Percentiles rank a stretch among this genome's conserved stretches.
phyloP scores from a whole-genome alignment of 2,113 vertebrate genomes.

The Nannospalax galili region DNA sequence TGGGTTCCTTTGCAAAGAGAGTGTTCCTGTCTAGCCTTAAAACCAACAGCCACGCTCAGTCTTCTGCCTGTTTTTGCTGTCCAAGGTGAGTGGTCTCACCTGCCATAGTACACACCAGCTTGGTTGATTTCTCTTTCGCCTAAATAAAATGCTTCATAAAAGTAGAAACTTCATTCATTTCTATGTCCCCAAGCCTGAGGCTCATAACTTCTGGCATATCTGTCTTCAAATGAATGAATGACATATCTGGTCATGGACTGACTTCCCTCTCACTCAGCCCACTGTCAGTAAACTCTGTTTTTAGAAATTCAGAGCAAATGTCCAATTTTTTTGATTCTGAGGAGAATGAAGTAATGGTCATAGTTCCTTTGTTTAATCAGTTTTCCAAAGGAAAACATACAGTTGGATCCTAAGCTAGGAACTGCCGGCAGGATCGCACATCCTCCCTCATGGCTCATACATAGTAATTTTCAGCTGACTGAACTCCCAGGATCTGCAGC shows the following conservation, averaged over 20 bases:
- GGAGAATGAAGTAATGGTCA: accelerated
- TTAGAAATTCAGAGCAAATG: neutral
- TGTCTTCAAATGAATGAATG: neutral
- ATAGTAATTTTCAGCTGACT: neutral
- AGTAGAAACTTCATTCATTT: neutral
- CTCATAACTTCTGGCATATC: no score
- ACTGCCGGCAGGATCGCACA: neutral
- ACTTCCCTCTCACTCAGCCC: neutral
- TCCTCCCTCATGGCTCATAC: neutral
- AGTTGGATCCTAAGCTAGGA: neutral
- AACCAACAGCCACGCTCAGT: no score
- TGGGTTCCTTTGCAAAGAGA: neutral
- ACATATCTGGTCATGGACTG: no score
- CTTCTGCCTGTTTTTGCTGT: no score
- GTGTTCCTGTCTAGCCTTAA: neutral
- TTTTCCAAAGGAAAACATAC: neutral
- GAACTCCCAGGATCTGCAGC: neutral
- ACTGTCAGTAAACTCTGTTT: neutral
- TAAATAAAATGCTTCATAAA: neutral
- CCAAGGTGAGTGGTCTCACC: accelerated
- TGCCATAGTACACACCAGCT: no score
- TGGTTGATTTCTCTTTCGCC: no score
- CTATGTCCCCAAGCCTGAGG: accelerated
- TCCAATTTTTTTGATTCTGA: neutral
- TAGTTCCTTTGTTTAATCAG: neutral